Evolutionary conservation across 2,888 invertebrate genomes (phyloP).

Genomic region (Pristionchus exspectatus): DNA sequence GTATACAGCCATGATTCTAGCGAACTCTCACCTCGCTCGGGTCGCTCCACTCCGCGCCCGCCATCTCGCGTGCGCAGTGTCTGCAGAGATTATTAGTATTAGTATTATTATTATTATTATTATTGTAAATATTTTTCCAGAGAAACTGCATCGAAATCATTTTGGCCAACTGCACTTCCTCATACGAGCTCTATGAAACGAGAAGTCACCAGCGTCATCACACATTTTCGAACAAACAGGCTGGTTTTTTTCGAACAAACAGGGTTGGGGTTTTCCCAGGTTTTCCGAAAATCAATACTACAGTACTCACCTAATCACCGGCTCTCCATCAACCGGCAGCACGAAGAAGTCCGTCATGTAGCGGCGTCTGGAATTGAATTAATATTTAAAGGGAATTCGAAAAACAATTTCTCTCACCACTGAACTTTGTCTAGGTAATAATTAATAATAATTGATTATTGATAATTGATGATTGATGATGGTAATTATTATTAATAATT

Average conservation of each 20-base stretch:
- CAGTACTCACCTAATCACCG: constrained; percentile 43
- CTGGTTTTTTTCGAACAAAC: too few relatives aligned
- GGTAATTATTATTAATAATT: too few relatives aligned
- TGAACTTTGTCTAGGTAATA: neutral
- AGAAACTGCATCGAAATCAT: neutral
- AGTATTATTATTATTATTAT: neutral
- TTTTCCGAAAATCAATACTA: neutral
- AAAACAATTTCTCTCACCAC: neutral
- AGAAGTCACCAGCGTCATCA: neutral
- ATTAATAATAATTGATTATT: too few relatives aligned
- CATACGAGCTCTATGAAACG: neutral
- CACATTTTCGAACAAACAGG: too few relatives aligned
- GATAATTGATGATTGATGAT: too few relatives aligned
- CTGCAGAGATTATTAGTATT: neutral
- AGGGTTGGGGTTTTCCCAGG: too few relatives aligned
- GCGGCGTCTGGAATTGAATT: constrained; percentile 52
- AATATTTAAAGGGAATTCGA: neutral
- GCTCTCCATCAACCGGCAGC: constrained; percentile 63
- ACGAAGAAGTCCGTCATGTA: constrained; percentile 73
- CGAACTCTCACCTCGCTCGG: constrained; percentile 57
- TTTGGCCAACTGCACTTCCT: neutral
- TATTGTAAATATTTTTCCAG: neutral
- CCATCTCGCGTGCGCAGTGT: constrained; percentile 66
- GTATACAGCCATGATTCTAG: too few relatives aligned
- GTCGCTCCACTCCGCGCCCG: constrained; percentile 63